Percentiles rank a stretch among this genome's conserved stretches.
phyloP scores from a whole-genome alignment of 1,140 invertebrate genomes.

The Aphidius gifuensis region DNA sequence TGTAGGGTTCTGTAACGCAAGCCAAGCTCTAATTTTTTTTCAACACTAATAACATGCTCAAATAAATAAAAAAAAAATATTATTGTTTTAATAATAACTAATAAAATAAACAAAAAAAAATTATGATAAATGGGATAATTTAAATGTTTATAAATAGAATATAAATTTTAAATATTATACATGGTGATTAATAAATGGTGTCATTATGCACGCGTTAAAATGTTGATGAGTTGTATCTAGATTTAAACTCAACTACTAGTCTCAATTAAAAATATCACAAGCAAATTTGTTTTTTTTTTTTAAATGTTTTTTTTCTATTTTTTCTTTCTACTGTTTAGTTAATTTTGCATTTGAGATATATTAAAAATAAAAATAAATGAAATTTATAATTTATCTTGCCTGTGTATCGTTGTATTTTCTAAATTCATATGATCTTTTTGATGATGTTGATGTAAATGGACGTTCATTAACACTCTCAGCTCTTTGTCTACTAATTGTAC shows the following conservation, averaged over 20 bases:
- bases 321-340: neutral
- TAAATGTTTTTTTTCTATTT: neutral
- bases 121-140: neutral
- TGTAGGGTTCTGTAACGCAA: slow-evolving; percentile 51
- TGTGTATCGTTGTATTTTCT: slow-evolving; percentile 53
- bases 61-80: neutral
- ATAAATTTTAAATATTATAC: too few relatives aligned
- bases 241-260: neutral
- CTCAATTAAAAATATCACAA: too few relatives aligned
- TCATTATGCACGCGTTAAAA: neutral
- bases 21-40: slow-evolving; percentile 43
- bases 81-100: neutral
- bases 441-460: slow-evolving; percentile 58
- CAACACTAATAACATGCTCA: slow-evolving; percentile 27
- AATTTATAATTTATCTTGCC: slow-evolving; percentile 36
- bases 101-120: neutral
- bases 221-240: neutral
- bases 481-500: slow-evolving; percentile 40
- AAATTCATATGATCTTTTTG: slow-evolving; percentile 64
- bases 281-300: too few relatives aligned
- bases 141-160: too few relatives aligned
- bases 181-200: too few relatives aligned
- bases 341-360: neutral
- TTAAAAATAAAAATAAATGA: neutral
- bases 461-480: slow-evolving; percentile 57